Conservation (phyloP, 2,113 vertebrate genomes). For the Opisthocomus hoazin region DNA sequence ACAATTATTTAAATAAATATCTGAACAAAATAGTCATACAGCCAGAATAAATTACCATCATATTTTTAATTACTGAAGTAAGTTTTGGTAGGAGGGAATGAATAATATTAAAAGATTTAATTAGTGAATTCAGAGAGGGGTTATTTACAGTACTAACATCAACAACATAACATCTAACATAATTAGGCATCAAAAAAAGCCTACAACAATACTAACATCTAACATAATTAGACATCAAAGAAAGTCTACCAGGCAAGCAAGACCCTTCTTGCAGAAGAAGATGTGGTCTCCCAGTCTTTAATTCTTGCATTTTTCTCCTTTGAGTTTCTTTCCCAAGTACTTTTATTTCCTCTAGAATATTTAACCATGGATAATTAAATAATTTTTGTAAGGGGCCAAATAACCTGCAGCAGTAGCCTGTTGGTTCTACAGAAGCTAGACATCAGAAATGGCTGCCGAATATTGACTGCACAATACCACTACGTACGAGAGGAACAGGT, state of each 20-base stretch:
- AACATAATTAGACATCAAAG: constrained; percentile 44
- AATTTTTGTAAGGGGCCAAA: background rate
- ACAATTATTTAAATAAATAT: constrained; percentile 20
- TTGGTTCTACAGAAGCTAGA: background rate
- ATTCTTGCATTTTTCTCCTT: background rate
- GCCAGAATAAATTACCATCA: background rate
- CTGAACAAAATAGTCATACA: background rate
- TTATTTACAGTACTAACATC: constrained; percentile 31
- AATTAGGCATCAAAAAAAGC: background rate
- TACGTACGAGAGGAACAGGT: accelerated
- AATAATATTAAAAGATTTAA: constrained; percentile 37
- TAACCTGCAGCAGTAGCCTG: background rate
- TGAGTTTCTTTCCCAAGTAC: background rate
- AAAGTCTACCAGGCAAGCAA: constrained; percentile 21
- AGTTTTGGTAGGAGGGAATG: constrained; percentile 14
- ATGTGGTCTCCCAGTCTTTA: background rate
- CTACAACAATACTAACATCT: background rate
- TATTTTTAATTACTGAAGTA: constrained; percentile 5
- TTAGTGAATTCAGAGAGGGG: constrained; percentile 21
- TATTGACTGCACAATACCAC: background rate
- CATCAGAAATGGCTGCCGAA: background rate
- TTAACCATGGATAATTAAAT: background rate
- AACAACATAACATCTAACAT: constrained; percentile 13
- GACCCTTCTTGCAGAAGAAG: constrained; percentile 13
- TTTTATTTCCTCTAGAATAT: constrained; percentile 28